phyloP scores from a whole-genome alignment of 2,113 vertebrate genomes.

The Vanacampus margaritifer region DNA sequence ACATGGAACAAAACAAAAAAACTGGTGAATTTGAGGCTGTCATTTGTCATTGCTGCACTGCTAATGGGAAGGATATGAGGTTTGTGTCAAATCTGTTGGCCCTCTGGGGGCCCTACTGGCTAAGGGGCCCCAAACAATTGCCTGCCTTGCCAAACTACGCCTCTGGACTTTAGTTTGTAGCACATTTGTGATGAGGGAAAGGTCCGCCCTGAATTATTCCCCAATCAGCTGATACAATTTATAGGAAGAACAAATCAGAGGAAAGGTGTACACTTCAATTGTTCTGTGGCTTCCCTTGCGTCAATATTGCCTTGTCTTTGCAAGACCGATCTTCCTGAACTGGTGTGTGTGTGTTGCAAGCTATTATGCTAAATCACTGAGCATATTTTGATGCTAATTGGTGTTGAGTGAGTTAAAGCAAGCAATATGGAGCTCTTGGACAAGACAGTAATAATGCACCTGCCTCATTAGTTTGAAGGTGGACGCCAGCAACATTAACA shows the following conservation, averaged over 20 bases:
- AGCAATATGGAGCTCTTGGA: constrained; percentile 52
- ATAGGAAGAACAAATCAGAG: constrained; percentile 51
- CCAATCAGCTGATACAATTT: constrained; percentile 58
- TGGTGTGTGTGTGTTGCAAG: constrained; percentile 26
- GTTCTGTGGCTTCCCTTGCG: constrained; percentile 12
- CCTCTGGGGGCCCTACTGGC: too few species aligned
- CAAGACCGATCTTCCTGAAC: constrained; percentile 45
- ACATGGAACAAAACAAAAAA: too few species aligned
- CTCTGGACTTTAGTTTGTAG: not conserved
- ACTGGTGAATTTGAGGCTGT: too few species aligned
- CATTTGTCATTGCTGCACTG: too few species aligned
- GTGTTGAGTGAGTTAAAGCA: constrained; percentile 57
- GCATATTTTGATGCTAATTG: constrained; percentile 39
- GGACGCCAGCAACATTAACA: constrained; percentile 27
- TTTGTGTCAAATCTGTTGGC: too few species aligned
- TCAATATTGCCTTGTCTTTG: constrained; percentile 23
- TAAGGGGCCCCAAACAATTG: too few species aligned
- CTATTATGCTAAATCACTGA: constrained; percentile 60
- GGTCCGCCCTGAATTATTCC: constrained; percentile 32
- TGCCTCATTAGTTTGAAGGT: constrained; percentile 38
- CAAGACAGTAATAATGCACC: constrained; percentile 35
- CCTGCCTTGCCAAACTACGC: too few species aligned
- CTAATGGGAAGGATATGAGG: too few species aligned
- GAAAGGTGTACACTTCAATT: constrained; percentile 42
- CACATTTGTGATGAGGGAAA: constrained; percentile 27